Percentiles rank a stretch among this genome's conserved stretches.
Evolutionary conservation across 2,888 invertebrate genomes (phyloP).

Genomic region (Yponomeuta malinellus): DNA sequence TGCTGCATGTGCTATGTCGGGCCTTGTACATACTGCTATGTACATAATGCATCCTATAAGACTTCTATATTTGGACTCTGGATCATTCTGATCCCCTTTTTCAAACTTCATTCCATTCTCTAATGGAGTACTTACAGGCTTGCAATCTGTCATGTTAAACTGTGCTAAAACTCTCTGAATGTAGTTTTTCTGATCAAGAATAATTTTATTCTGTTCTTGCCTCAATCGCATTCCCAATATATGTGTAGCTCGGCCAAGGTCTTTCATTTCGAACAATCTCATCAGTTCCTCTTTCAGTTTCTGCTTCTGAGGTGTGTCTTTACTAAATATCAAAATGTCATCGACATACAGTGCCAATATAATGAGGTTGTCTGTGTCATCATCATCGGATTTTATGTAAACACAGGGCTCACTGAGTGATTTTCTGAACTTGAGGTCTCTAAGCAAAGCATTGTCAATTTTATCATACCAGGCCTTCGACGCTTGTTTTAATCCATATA

Average conservation of each 20-base stretch:
- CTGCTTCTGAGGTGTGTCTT: slow-evolving; percentile 6
- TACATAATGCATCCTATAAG: slow-evolving; percentile 20
- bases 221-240: slow-evolving; percentile 10
- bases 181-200: slow-evolving; percentile 4
- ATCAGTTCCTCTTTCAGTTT: slow-evolving; percentile 13
- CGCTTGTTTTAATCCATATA: slow-evolving; percentile 14
- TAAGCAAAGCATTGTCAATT: slow-evolving; percentile 1
- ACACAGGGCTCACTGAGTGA: too few species aligned
- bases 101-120: slow-evolving; percentile 9
- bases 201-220: slow-evolving; percentile 2
- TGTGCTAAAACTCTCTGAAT: slow-evolving; percentile 12
- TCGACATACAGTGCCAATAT: slow-evolving; percentile 15
- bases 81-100: background rate
- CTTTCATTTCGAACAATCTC: slow-evolving; percentile 15
- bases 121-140: slow-evolving; percentile 13
- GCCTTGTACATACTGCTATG: slow-evolving; percentile 16
- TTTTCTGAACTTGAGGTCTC: slow-evolving; percentile 8
- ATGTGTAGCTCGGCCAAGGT: slow-evolving; percentile 6
- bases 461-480: slow-evolving; percentile 14
- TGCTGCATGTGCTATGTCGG: slow-evolving; percentile 6
- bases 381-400: background rate
- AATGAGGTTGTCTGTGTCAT: slow-evolving; percentile 5
- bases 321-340: slow-evolving; percentile 11
- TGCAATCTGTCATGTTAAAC: slow-evolving; percentile 17
- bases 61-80: slow-evolving; percentile 7